phyloP scores from a whole-genome alignment of 2,113 vertebrate genomes.

The Corythaixoides concolor region DNA sequence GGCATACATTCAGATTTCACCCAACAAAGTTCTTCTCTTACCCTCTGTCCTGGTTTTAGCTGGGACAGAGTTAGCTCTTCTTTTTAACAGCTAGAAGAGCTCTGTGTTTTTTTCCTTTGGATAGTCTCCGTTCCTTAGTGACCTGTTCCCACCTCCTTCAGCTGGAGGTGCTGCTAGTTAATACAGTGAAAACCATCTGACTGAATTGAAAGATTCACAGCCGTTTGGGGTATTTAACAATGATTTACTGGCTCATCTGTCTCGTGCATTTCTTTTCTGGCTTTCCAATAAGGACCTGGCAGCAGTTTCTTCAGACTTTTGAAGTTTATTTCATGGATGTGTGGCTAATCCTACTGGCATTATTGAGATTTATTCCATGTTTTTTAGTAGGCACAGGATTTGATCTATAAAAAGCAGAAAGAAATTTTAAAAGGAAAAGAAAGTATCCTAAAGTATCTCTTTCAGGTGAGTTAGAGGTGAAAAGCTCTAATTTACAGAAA shows the following conservation, averaged over 20 bases:
- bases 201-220: background rate
- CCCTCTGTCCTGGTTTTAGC: no score
- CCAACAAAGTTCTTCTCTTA: background rate
- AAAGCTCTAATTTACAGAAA: background rate
- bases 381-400: background rate
- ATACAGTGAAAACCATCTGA: background rate
- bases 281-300: background rate
- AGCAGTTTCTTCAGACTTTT: background rate
- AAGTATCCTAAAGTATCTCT: background rate
- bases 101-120: fast-evolving
- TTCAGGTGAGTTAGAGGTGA: background rate
- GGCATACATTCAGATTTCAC: background rate
- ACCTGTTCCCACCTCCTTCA: background rate
- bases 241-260: background rate
- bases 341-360: background rate
- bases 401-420: background rate
- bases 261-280: background rate
- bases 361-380: background rate
- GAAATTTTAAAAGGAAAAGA: background rate
- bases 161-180: background rate
- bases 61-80: no score
- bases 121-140: background rate
- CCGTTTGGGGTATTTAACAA: background rate
- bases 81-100: no score
- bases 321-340: background rate